Percentiles rank a stretch among this genome's conserved stretches.
Evolutionary conservation across 2,888 invertebrate species (phyloP).

Genomic region (Zhuqinia jingwanae): DNA sequence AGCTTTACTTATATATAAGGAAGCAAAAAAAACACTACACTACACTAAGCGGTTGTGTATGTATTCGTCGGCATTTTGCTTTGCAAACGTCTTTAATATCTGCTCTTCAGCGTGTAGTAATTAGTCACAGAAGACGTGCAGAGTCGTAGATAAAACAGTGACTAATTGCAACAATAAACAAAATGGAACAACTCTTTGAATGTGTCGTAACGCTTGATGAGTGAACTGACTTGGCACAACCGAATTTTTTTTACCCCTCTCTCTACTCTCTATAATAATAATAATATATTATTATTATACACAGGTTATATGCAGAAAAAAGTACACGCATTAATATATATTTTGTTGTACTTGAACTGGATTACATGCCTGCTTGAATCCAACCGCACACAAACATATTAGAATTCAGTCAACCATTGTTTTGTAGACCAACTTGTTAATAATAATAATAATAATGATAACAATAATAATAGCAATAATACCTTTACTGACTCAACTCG

Average conservation of each 20-base stretch:
- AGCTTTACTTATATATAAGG: no score
- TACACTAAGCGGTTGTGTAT: not conserved
- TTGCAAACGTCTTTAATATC: constrained; percentile 65
- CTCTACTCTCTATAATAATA: no score
- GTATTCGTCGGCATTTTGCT: constrained; percentile 59
- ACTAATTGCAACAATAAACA: constrained; percentile 74
- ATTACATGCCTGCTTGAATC: constrained; percentile 54
- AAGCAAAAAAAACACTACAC: no score
- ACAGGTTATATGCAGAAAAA: not conserved
- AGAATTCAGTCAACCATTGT: constrained; percentile 12
- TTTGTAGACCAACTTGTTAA: constrained; percentile 34
- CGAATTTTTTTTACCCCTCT: no score
- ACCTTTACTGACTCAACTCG: constrained; percentile 9
- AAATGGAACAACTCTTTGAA: constrained; percentile 72
- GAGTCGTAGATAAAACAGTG: constrained; percentile 73
- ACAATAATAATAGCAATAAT: constrained; percentile 25
- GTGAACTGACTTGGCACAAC: constrained; percentile 55
- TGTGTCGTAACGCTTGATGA: constrained; percentile 70
- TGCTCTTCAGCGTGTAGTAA: constrained; percentile 68
- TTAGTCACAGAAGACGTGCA: constrained; percentile 72
- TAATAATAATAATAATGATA: constrained; percentile 18
- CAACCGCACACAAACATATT: constrained; percentile 46
- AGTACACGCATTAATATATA: not conserved
- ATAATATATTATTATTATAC: not conserved
- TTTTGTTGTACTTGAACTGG: constrained; percentile 58